These are phyloP conservation scores for Autographa pulchrina DNA, from an alignment of 2,888 invertebrate genomes.

Conservation along the genomic window DNA sequence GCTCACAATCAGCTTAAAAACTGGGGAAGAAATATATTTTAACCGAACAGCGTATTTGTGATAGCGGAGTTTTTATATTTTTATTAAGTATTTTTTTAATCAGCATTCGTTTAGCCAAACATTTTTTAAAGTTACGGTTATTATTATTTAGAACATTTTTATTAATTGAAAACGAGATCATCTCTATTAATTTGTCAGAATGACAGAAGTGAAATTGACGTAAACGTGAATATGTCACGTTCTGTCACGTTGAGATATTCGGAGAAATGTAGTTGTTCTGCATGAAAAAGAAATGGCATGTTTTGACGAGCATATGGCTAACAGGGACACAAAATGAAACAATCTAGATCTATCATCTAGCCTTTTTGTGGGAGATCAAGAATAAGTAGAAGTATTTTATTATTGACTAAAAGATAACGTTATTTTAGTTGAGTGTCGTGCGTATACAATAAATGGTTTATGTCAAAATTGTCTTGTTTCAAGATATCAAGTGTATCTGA, in stretches of 20 bases:
- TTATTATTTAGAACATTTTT: neutral
- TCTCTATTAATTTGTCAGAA: neutral
- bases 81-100: no score
- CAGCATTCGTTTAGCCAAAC: no score
- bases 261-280: neutral
- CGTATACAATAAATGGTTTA: neutral
- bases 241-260: no score
- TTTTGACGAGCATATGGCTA: neutral
- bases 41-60: no score
- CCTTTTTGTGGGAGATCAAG: neutral
- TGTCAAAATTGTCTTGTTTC: neutral
- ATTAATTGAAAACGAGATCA: neutral
- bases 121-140: neutral
- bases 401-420: slow-evolving; percentile 1
- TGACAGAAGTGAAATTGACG: neutral
- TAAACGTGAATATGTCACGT: neutral
- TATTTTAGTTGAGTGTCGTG: neutral
- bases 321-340: slow-evolving; percentile 1
- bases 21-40: no score
- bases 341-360: neutral
- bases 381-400: neutral
- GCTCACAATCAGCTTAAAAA: no score
- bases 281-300: neutral
- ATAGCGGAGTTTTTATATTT: no score
- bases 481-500: neutral